Base-by-base conservation (phyloP, 2,888 invertebrate species). In the Girardia tigrina region DNA sequence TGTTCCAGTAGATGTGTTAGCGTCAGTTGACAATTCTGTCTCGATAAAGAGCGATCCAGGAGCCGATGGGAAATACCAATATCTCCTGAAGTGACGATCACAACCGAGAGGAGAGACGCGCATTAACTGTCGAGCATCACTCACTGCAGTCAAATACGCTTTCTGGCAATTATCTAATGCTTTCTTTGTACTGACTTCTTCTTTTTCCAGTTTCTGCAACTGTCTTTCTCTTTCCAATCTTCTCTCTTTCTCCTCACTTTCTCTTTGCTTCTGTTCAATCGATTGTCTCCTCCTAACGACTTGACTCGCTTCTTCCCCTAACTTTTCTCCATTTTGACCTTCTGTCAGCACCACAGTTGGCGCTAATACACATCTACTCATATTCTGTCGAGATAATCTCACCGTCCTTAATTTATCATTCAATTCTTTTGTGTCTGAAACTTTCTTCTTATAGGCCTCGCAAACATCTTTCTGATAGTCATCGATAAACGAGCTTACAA, bases 71-170 rank as follows among this genome's bases (percentile, higher is more conserved):
- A 84, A 83, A 23, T 82, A 79, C 85, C 85, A 85, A 80, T 85
- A 85, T 14, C 85, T 80, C 75, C 80, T 81, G 79, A 85, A 84
- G 78, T 83, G 79, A 23, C 85, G 79, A 77, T 85, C 85, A 8
- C 80, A 80, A 1, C 85, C 85, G 20, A 85, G 80, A 0, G 85
- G 84, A 14, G 14, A 20, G 6, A 72, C 14, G 16, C 71, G 6
- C 28, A 71, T 71, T n/a, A 71, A 27, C 26, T 77, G 75, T 76
- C 82, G 82, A 83, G 80, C 83, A 83, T 75, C 84, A 83, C 6
- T 85, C 79, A 80, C 79, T 80, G 70, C 83, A 77, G 8, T 83
- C 84, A 12, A 83, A 83, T 0, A 82, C 81, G 1, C 81, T 79
- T 73, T 80, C 79, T 42, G 80, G 80, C 79, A 84, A 83, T 26